Evolutionary conservation across 2,113 vertebrate species (phyloP).

Genomic region (Hippolais icterina): DNA sequence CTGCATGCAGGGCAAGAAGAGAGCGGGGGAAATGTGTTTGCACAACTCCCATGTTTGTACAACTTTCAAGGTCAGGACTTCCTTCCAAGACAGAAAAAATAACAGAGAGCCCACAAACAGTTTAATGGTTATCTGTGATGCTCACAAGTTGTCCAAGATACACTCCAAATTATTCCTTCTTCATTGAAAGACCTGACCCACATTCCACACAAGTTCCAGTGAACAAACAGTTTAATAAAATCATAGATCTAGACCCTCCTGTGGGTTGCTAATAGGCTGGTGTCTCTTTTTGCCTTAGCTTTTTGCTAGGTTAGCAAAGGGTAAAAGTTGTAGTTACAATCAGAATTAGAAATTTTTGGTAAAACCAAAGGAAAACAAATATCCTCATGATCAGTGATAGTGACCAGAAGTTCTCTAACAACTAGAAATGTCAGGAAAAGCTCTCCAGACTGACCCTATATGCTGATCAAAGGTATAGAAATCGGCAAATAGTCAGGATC

Average conservation of each 20-base stretch:
- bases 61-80: slow-evolving; percentile 53
- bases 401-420: not conserved
- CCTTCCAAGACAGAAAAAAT: not conserved
- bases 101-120: not conserved
- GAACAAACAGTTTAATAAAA: not conserved
- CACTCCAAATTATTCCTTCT: not conserved
- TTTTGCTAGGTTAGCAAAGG: not conserved
- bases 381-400: not conserved
- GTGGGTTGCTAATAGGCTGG: not conserved
- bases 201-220: not conserved
- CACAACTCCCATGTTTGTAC: not conserved
- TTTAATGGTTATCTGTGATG: not conserved
- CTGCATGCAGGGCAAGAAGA: not conserved
- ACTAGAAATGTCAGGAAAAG: not conserved
- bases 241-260: not conserved
- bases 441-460: not conserved
- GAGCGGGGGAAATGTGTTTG: not conserved
- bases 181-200: not conserved
- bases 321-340: not conserved
- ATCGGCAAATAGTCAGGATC: not conserved
- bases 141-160: not conserved
- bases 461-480: not conserved
- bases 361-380: not conserved
- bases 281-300: not conserved
- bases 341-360: not conserved